phyloP scores from a whole-genome alignment of 2,888 invertebrate species.

The Deilephila porcellus region DNA sequence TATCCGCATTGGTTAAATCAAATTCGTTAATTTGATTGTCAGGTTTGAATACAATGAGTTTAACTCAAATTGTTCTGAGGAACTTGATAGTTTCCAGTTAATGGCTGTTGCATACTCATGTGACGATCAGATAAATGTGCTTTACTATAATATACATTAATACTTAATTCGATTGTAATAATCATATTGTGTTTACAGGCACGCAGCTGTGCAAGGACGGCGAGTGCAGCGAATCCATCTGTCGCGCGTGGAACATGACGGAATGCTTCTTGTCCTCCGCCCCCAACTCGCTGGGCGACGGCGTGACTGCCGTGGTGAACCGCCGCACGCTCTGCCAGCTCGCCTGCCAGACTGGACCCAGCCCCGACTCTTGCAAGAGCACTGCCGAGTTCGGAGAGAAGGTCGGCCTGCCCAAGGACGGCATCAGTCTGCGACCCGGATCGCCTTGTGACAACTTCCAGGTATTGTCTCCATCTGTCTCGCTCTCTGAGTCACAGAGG shows the following conservation, averaged over 20 bases:
- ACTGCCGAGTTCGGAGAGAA: slow-evolving; percentile 93
- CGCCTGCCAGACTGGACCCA: slow-evolving; percentile 96
- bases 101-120: too few relatives aligned
- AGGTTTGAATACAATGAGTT: too few relatives aligned
- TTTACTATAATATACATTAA: too few relatives aligned
- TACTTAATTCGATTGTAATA: too few relatives aligned
- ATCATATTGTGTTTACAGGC: slow-evolving; percentile 53
- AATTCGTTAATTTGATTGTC: too few relatives aligned
- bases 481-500: too few relatives aligned
- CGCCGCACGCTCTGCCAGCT: slow-evolving; percentile 96
- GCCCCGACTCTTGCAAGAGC: slow-evolving; percentile 90
- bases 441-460: slow-evolving; percentile 99
- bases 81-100: too few relatives aligned
- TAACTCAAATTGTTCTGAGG: too few relatives aligned
- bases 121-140: too few relatives aligned
- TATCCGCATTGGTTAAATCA: too few relatives aligned
- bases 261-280: slow-evolving; percentile 97
- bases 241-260: slow-evolving; percentile 96
- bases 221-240: slow-evolving; percentile 97
- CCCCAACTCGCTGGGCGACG: slow-evolving; percentile 83
- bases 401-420: slow-evolving; percentile 90
- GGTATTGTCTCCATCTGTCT: slow-evolving; percentile 69
- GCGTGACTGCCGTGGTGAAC: slow-evolving; percentile 86
- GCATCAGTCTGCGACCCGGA: slow-evolving; percentile 95
- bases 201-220: slow-evolving; percentile 94